Conservation (phyloP, 2,113 vertebrate species). For the Myotis yumanensis region DNA sequence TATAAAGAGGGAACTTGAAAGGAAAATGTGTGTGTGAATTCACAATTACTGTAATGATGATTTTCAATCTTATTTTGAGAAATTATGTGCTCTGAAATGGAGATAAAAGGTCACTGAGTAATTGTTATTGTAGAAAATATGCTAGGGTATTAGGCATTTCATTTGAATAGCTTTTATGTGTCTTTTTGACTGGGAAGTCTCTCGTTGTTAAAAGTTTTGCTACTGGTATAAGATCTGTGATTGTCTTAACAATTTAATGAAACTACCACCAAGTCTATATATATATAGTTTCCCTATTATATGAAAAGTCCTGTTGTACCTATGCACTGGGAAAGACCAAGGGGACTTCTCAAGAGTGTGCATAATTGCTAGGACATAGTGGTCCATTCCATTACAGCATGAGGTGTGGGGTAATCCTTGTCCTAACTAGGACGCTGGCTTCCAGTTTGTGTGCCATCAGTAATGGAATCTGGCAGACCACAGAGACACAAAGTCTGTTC, state of each 20-base stretch:
- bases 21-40: neutral
- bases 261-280: neutral
- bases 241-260: neutral
- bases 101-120: neutral
- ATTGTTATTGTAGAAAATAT: conserved; percentile 33
- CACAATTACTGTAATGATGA: neutral
- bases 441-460: neutral
- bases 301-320: neutral
- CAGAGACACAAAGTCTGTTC: neutral
- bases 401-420: neutral
- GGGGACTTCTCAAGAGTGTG: neutral
- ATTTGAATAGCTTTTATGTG: neutral
- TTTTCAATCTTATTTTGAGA: neutral
- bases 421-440: neutral
- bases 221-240: neutral
- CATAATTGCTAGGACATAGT: neutral
- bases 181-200: neutral
- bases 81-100: neutral
- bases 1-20: conserved; percentile 3
- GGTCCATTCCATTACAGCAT: neutral
- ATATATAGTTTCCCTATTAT: neutral
- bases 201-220: neutral
- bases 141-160: neutral
- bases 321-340: neutral
- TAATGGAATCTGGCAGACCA: neutral